Conservation (phyloP, 2,888 invertebrate genomes). For the Nymphalis c-album region DNA sequence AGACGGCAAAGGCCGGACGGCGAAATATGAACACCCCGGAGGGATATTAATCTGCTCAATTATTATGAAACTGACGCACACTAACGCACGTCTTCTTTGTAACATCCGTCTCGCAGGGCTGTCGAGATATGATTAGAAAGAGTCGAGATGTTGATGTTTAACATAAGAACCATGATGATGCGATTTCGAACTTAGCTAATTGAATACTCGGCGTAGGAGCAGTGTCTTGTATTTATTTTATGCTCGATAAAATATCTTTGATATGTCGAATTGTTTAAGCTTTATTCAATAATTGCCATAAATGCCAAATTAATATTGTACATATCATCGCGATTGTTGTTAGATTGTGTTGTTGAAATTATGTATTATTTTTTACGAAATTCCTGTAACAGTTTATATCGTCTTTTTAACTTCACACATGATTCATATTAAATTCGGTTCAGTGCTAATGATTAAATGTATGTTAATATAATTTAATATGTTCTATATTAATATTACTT, state of each 20-base stretch:
- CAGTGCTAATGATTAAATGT: too few species aligned
- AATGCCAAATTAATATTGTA: too few species aligned
- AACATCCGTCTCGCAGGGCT: constrained; percentile 71
- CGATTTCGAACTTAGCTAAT: not conserved
- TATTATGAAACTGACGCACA: constrained; percentile 74
- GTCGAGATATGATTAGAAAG: constrained; percentile 48
- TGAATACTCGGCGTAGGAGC: not conserved
- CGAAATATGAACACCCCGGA: constrained; percentile 73
- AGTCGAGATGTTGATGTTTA: constrained; percentile 15
- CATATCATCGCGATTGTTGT: too few species aligned
- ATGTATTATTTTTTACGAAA: too few species aligned
- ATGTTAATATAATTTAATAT: too few species aligned
- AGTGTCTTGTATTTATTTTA: not conserved
- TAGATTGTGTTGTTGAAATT: too few species aligned
- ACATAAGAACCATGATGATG: not conserved
- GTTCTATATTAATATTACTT: too few species aligned
- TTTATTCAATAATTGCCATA: too few species aligned
- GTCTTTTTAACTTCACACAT: too few species aligned
- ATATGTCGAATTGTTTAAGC: not conserved
- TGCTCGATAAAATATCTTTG: not conserved
- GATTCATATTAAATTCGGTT: too few species aligned
- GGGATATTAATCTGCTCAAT: constrained; percentile 76
- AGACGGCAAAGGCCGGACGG: constrained; percentile 55
- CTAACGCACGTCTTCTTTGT: constrained; percentile 66
- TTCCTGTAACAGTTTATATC: too few species aligned